Conservation (phyloP, 2,888 invertebrate species). For the Drosophila algonquin region DNA sequence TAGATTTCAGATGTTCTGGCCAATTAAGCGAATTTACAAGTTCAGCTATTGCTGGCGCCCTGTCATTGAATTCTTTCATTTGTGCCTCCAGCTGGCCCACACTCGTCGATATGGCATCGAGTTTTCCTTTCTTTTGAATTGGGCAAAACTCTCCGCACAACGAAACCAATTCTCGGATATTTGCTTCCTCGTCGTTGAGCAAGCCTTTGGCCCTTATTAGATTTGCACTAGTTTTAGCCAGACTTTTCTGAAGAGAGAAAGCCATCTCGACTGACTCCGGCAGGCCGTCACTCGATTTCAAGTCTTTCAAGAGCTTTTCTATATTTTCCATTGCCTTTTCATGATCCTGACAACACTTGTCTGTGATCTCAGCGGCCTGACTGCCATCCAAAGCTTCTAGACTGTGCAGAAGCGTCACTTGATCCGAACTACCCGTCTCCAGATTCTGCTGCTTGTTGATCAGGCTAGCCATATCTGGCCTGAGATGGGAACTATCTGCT, state of each 20-base stretch:
- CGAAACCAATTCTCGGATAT: background rate
- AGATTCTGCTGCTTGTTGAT: background rate
- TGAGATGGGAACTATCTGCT: background rate
- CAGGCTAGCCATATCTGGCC: background rate
- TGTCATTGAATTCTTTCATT: background rate
- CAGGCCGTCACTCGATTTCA: background rate
- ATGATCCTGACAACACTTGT: background rate
- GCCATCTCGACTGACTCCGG: background rate
- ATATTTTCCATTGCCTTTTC: background rate
- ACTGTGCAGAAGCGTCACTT: background rate
- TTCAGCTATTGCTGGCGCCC: background rate
- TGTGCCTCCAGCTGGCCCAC: background rate
- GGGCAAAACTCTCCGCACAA: background rate
- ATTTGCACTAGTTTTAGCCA: background rate
- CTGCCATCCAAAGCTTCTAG: background rate
- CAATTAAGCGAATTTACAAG: background rate
- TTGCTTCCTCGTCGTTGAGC: background rate
- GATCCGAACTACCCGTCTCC: background rate
- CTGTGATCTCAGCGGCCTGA: background rate
- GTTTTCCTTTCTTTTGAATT: background rate
- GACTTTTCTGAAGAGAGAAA: background rate
- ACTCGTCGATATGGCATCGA: background rate
- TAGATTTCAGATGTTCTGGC: background rate
- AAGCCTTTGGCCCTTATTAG: background rate
- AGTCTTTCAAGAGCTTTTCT: background rate